phyloP scores from a whole-genome alignment of 2,888 invertebrate genomes.

The Leptopilina syphax region DNA sequence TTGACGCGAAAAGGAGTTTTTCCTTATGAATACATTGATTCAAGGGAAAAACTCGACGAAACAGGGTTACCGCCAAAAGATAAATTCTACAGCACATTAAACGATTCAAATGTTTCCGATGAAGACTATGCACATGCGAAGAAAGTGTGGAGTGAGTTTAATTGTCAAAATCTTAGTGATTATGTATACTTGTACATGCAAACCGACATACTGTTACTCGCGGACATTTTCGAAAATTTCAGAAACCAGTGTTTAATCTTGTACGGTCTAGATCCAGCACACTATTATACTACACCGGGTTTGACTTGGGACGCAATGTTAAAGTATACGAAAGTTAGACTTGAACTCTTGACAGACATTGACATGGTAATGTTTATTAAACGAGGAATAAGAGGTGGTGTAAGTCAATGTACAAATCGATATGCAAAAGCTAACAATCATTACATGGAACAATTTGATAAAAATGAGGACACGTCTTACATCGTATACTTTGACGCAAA shows the following conservation, averaged over 20 bases:
- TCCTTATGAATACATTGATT: slow-evolving; percentile 8
- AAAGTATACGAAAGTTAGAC: slow-evolving; percentile 46
- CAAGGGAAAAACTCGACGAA: slow-evolving; percentile 4
- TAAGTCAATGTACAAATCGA: too few relatives aligned
- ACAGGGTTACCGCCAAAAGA: not conserved
- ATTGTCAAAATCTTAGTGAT: slow-evolving; percentile 19
- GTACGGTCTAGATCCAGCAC: slow-evolving; percentile 44
- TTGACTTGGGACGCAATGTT: slow-evolving; percentile 52
- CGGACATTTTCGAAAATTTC: slow-evolving; percentile 48
- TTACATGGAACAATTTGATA: too few relatives aligned
- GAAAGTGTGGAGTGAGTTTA: not conserved
- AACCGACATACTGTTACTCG: not conserved
- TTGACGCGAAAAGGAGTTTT: slow-evolving; percentile 5
- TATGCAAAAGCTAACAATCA: too few relatives aligned
- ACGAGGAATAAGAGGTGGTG: slow-evolving; percentile 6
- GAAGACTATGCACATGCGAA: not conserved
- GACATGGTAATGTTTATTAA: slow-evolving; percentile 22
- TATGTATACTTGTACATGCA: not conserved
- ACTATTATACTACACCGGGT: slow-evolving; percentile 48
- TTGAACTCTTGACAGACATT: slow-evolving; percentile 23
- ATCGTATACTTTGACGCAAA: slow-evolving; percentile 8
- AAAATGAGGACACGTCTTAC: too few relatives aligned
- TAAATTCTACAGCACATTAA: not conserved
- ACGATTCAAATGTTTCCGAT: not conserved
- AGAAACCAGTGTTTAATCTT: slow-evolving; percentile 46